A percentile compares a stretch with the other conserved stretches of the same genome.
Evolutionary conservation across 2,888 invertebrate species (phyloP).

Genomic region (Carpatolechia fugitivella): DNA sequence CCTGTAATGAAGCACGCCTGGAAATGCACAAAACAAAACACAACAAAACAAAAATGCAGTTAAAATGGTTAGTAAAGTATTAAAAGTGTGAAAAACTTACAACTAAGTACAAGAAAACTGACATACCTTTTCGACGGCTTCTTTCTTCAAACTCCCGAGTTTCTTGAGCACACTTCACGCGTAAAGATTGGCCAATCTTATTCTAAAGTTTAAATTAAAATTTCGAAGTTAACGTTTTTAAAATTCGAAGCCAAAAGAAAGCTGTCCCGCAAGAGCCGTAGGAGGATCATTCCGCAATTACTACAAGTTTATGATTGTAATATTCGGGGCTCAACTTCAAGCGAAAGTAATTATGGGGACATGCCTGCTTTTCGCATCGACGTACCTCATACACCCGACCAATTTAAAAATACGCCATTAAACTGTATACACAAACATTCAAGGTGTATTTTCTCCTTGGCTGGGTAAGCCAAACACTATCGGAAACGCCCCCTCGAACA

Average conservation of each 20-base stretch:
- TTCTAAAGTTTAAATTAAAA: slow-evolving; percentile 44
- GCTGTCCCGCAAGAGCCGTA: slow-evolving; percentile 43
- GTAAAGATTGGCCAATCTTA: slow-evolving; percentile 71
- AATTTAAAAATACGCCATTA: slow-evolving; percentile 39
- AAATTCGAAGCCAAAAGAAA: slow-evolving; percentile 64
- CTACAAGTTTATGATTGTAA: slow-evolving; percentile 61
- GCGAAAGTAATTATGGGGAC: slow-evolving; percentile 63
- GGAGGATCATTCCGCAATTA: slow-evolving; percentile 66
- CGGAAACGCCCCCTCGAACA: slow-evolving; percentile 61
- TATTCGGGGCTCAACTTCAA: slow-evolving; percentile 48
- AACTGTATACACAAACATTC: slow-evolving; percentile 1
- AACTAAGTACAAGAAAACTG: slow-evolving; percentile 34
- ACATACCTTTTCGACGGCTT: slow-evolving; percentile 62
- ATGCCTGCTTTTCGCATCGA: slow-evolving; percentile 64
- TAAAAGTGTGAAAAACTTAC: slow-evolving; percentile 23
- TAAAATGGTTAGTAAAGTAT: slow-evolving; percentile 26
- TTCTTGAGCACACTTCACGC: slow-evolving; percentile 35
- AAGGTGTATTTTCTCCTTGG: slow-evolving; percentile 40
- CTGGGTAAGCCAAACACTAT: slow-evolving; percentile 63
- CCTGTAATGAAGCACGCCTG: slow-evolving; percentile 62
- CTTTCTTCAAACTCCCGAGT: slow-evolving; percentile 31
- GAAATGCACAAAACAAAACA: slow-evolving; percentile 65
- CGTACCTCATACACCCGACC: slow-evolving; percentile 52
- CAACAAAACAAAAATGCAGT: slow-evolving; percentile 50
- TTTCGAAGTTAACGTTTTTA: slow-evolving; percentile 53